Base-by-base conservation (phyloP, 2,797 vertebrate species). In the Hoplostethus mediterraneus region DNA sequence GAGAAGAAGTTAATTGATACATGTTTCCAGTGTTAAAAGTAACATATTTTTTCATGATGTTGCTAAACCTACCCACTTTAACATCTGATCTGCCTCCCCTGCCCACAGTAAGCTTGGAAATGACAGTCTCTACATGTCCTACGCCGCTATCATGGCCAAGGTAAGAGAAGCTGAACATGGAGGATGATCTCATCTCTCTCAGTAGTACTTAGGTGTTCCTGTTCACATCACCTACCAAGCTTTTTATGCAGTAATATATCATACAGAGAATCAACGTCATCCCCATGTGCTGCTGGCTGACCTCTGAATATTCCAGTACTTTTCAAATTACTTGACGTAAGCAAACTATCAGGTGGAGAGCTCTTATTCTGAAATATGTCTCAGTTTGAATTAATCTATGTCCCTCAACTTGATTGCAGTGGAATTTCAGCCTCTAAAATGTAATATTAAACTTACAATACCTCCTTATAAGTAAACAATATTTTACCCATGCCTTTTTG, bases 121-220 rank as follows among this genome's bases (percentile, higher is more conserved):
- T 86, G 97, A 97, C 88, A 79, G 79, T 71, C 95, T 98, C 40
- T 98, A 96, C 77, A 93, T 96, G 90, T 94, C 96, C 52, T 98
- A 97, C 57, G 94, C 96, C 90, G 94, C 96, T 75, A 97, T 98
- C 71, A 97, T 99, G 97, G 96, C 97, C 84, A 96, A 97, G 96
- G 98, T 99, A 95, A 85, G 9, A 28, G 5, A 59, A 51, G 60
- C 17, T 12, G 10, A 4, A n/a, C 25, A 51, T 40, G n/a, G 21
- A 36, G 5, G 9, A n/a, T 36, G 54, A 36, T 28, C 5, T 36
- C 31, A 40, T 40, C 21, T 21, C 21, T 21, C 21, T 21, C 13
- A 28, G 16, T 42, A 21, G 33, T 14, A 14, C 11, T 57, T 56
- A 6, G 36, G 9, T 58, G 56, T 74, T 73, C 55, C 6, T 36